These are phyloP conservation scores for Enhydra lutris DNA, from an alignment of 2,113 vertebrate species.

Conservation along the genomic window DNA sequence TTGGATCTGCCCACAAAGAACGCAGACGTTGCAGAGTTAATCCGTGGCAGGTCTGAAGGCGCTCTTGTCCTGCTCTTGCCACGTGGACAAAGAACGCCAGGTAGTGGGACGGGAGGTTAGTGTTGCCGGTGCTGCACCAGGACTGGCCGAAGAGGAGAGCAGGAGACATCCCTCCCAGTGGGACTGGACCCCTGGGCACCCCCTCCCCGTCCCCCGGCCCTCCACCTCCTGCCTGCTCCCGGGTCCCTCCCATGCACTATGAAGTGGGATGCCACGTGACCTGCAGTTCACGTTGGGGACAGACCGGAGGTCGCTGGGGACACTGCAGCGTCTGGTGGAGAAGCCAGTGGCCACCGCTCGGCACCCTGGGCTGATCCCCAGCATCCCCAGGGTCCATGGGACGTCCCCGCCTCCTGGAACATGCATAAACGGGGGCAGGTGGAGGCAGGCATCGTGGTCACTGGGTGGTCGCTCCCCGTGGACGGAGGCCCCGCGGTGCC, in stretches of 20 bases:
- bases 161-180: not conserved
- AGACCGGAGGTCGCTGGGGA: not conserved
- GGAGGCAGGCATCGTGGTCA: fast-evolving
- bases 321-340: fast-evolving
- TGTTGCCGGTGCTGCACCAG: fast-evolving
- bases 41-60: not conserved
- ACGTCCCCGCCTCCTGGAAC: fast-evolving
- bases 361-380: not conserved
- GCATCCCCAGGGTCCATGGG: fast-evolving
- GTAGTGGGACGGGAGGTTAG: not conserved
- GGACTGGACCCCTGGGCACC: not conserved
- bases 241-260: not conserved
- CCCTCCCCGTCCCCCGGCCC: not conserved
- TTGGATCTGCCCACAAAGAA: not conserved
- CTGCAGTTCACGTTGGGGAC: not conserved
- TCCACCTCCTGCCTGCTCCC: not conserved
- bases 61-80: too few relatives aligned
- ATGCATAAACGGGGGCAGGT: fast-evolving
- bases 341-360: not conserved
- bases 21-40: too few relatives aligned
- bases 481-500: not conserved
- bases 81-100: fast-evolving
- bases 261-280: not conserved
- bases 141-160: not conserved
- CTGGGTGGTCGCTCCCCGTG: not conserved